Evolutionary conservation across 2,797 vertebrate genomes (phyloP), one percentile per base, ranked within the genome.

Genomic region (Neosilurus mollespiculum): DNA sequence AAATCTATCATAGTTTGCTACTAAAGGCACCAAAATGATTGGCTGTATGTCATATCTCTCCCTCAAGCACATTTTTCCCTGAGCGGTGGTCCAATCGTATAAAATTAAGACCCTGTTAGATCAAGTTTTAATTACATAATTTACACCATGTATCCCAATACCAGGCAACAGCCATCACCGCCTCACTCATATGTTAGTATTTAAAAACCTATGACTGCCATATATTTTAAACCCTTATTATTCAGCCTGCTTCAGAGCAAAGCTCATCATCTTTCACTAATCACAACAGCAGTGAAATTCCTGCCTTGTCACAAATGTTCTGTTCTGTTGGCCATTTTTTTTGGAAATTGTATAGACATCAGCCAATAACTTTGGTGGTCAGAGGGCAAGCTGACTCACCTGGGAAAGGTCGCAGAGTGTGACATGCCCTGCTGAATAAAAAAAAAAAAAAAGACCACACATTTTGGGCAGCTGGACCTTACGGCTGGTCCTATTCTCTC

Each of bases 381-480:
- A 86, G 34, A 87, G 61, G 76, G 65, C 72, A 84, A 70, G 67
- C 69, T 34, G 80, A 30, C 67, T 79, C 62, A 86, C 84, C 83
- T 83, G 82, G 83, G 59, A 77, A 83, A 85, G 26, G 73, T 67
- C 43, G 56, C 20, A 15, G 16, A 69, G 67, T 49, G 66, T 69
- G 22, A 75, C 71, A 58, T 87, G 26, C 20, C 30, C 65, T 76
- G 51, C 14, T 62, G 81, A 43, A 43, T 2, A 43, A 43, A 43
- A 43, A 43, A 43, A 43, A 43, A 43, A 43, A 43, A 84, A 82
- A 65, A 84, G 81, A 81, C 87, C 80, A 85, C 81, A 85, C 85
- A 85, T 71, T 79, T 75, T 83, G 58, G 67, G 56, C 69, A 86
- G 70, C 82, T 81, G 64, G 72, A 65, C 61, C 58, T 83, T 69